Percentiles rank a stretch among this genome's conserved stretches.
These are phyloP conservation scores for Gonocerus acuteangulatus DNA, from an alignment of 2,888 invertebrate genomes.

Conservation along the genomic window DNA sequence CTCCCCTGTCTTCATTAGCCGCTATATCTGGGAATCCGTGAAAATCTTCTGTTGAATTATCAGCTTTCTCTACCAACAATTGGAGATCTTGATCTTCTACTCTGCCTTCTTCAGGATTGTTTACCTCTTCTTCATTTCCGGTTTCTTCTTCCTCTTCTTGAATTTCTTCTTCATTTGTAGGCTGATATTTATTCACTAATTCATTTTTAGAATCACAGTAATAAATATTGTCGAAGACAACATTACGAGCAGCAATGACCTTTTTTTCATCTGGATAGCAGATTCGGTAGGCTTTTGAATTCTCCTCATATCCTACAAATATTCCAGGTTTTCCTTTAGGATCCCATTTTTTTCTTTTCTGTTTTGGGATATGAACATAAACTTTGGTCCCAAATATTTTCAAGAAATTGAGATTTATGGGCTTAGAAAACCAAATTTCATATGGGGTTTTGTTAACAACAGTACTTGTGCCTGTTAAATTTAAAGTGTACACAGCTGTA, in stretches of 20 bases:
- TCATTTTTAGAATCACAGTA: background rate
- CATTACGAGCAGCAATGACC: slow-evolving; percentile 16
- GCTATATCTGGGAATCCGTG: background rate
- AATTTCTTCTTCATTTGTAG: background rate
- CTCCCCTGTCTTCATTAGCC: background rate
- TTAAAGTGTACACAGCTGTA: background rate
- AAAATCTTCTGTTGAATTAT: slow-evolving; percentile 1
- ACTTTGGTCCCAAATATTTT: slow-evolving; percentile 7
- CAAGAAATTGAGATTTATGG: background rate
- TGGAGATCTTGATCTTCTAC: slow-evolving; percentile 5
- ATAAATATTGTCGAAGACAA: slow-evolving; percentile 1
- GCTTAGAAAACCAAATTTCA: background rate
- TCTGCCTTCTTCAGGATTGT: background rate
- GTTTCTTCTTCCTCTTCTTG: no score
- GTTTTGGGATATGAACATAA: slow-evolving; percentile 13
- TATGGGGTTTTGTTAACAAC: background rate
- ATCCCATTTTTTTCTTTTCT: slow-evolving; percentile 23
- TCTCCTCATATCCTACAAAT: slow-evolving; percentile 22
- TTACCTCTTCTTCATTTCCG: no score
- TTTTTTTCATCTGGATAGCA: slow-evolving; percentile 5
- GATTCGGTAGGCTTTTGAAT: slow-evolving; percentile 18
- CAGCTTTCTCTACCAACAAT: background rate
- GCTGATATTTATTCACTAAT: background rate
- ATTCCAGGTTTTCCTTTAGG: slow-evolving; percentile 21
- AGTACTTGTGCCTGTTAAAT: background rate